Base-by-base conservation (phyloP, 1,140 invertebrate species). In the Pteromalus puparum region DNA sequence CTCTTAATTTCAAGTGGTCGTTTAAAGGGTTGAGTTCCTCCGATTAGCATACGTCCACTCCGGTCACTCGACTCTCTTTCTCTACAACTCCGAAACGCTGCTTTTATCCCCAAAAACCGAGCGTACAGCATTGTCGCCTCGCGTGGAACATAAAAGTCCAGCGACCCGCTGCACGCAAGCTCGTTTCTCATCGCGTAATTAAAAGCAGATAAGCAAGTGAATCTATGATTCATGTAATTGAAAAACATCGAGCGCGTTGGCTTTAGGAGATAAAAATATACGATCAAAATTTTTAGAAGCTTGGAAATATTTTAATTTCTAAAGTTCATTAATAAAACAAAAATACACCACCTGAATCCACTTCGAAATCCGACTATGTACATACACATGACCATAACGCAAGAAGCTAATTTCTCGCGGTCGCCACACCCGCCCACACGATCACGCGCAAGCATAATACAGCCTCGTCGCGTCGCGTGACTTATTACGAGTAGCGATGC, bases 11-110 rank as follows among this genome's bases (percentile, higher is more conserved):
- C 76, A 90, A 90, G 84, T 83, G 86, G 78, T 38, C 87, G 48
- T 87, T 90, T 89, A 89, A 90, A 89, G 88, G 89, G 87, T 89
- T 89, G 68, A 82, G 67, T 68, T 81, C 61, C 34, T n/a, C 82
- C 83, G 78, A 85, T 87, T 87, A 86, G 68, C 85, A 86, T 87
- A 79, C 24, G 38, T 18, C 3, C 26, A 13, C 24, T 38, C 42
- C 3, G 24, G 67, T 28, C 24, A 70, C 24, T 70, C 67, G 26
- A 13, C 67, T 24, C n/a, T 61, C 67, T 70, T 12, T 75, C 34
- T 15, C 67, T 26, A 1, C 12, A 24, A 15, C 10, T n/a, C 18
- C 24, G 61, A 82, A 34, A 48, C 1, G n/a, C 4, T 28, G 13
- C 38, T 73, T 77, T 72, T 38, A 13, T 38, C 42, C 42, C 65